These are phyloP conservation scores for Clunio marinus DNA, from an alignment of 2,888 invertebrate species.

Conservation along the genomic window DNA sequence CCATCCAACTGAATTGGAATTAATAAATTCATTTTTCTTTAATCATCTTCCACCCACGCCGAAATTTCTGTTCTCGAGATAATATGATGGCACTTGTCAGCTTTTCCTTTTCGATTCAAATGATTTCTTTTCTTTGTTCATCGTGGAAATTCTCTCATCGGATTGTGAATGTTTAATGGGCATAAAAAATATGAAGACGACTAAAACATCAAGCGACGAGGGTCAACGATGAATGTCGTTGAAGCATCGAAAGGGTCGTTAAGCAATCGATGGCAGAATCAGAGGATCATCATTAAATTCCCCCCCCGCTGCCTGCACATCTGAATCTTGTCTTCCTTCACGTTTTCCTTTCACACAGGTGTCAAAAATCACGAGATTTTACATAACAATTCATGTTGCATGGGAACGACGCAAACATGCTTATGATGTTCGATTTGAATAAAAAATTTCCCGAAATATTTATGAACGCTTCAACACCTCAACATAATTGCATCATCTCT, in stretches of 20 bases:
- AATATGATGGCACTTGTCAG: neutral
- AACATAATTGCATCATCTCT: neutral
- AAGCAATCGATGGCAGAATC: too few species aligned
- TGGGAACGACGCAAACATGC: neutral
- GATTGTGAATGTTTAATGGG: constrained; percentile 3
- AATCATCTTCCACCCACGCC: neutral
- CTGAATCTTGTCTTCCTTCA: too few species aligned
- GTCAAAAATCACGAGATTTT: neutral
- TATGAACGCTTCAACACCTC: constrained; percentile 6
- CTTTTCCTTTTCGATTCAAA: constrained; percentile 2
- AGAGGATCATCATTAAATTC: constrained; percentile 4
- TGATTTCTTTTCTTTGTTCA: too few species aligned
- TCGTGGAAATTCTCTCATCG: neutral
- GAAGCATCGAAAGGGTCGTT: too few species aligned
- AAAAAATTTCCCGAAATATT: neutral
- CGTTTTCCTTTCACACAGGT: neutral
- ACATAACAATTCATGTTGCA: neutral
- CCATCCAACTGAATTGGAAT: neutral
- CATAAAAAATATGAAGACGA: neutral
- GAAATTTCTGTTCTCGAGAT: neutral
- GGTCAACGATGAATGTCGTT: neutral
- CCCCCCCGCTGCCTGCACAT: neutral
- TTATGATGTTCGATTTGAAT: too few species aligned
- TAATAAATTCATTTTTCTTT: constrained; percentile 10
- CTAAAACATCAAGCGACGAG: too few species aligned